phyloP scores from a whole-genome alignment of 2,797 vertebrate genomes.

The Sebastes umbrosus region DNA sequence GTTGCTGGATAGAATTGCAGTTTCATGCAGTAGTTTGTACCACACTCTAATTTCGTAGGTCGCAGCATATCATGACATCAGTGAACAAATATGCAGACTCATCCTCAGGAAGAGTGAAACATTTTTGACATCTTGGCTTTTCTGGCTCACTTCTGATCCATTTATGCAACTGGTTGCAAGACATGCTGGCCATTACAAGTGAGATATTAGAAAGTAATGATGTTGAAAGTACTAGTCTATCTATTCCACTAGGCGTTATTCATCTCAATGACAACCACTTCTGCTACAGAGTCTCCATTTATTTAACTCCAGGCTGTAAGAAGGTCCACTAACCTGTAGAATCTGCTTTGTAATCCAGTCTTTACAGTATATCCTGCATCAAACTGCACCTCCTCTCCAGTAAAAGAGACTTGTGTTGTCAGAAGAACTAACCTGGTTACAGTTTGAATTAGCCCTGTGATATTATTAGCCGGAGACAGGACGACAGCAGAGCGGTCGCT shows the following conservation, averaged over 20 bases:
- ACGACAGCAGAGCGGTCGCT: neutral
- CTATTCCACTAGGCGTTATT: neutral
- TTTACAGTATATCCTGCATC: neutral
- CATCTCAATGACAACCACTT: neutral
- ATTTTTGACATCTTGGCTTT: neutral
- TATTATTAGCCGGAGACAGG: neutral
- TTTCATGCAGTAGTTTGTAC: neutral
- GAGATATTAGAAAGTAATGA: neutral
- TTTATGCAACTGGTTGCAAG: neutral
- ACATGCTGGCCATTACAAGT: neutral
- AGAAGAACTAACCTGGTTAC: neutral
- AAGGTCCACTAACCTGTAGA: constrained; percentile 10
- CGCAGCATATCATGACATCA: neutral
- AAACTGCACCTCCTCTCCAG: neutral
- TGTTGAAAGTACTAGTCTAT: too few species aligned
- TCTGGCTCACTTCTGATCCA: neutral
- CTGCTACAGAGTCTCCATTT: neutral
- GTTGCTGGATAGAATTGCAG: too few species aligned
- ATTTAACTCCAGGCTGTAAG: neutral
- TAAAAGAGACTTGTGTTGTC: neutral
- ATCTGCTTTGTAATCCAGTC: neutral
- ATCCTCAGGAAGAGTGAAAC: neutral
- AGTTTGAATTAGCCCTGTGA: neutral
- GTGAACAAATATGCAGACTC: neutral
- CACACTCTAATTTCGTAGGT: neutral